These are phyloP conservation scores for Acronicta alni DNA, from an alignment of 2,888 invertebrate genomes.

Conservation along the genomic window DNA sequence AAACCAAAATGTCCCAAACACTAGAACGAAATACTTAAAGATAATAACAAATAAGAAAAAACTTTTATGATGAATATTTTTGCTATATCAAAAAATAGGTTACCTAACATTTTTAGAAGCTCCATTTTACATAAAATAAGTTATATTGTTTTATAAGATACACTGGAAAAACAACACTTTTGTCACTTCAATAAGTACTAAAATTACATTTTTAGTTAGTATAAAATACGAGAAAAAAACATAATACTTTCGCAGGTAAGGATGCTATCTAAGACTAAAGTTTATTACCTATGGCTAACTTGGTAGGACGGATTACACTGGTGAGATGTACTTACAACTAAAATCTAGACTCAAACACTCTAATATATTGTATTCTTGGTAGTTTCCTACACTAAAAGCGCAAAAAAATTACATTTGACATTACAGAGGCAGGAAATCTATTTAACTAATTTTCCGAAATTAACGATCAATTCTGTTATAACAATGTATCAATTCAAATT, in stretches of 20 bases:
- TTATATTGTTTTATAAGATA: no score
- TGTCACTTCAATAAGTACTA: constrained; percentile 38
- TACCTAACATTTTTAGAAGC: no score
- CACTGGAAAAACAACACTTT: background rate
- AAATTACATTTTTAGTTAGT: constrained; percentile 39
- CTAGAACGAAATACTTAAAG: no score
- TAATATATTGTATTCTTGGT: background rate
- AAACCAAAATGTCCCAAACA: no score
- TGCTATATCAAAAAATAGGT: no score
- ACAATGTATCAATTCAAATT: no score
- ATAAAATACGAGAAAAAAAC: constrained; percentile 56
- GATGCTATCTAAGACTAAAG: constrained; percentile 63
- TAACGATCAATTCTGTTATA: no score
- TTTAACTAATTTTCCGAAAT: no score
- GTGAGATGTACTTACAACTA: constrained; percentile 61
- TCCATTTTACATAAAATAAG: no score
- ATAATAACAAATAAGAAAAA: no score
- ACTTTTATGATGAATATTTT: no score
- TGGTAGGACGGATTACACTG: constrained; percentile 85
- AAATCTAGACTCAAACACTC: constrained; percentile 31
- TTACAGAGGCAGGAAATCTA: no score
- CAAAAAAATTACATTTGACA: background rate
- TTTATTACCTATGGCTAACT: constrained; percentile 61
- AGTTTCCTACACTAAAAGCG: constrained; percentile 3
- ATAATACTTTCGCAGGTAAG: constrained; percentile 85